Evolutionary conservation across 2,797 vertebrate species (phyloP).

Genomic region (Xiphorhynchus erythropygius): DNA sequence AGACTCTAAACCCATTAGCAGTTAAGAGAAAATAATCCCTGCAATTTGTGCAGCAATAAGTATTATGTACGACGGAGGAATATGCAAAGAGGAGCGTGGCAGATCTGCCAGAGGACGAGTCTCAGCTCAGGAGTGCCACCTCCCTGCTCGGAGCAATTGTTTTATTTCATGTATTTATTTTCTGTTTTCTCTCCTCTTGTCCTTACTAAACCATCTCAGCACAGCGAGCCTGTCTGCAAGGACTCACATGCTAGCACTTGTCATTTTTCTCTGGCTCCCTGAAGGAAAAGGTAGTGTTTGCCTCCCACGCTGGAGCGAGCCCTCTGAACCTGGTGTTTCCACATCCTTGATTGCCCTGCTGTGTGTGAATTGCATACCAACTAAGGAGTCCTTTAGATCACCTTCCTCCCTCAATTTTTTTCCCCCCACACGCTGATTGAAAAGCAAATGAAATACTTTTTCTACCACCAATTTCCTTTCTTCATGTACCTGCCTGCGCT

Average conservation of each 20-base stretch:
- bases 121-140: conserved; percentile 69
- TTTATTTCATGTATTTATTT: background rate
- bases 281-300: background rate
- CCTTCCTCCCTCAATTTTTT: background rate
- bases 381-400: conserved; percentile 31
- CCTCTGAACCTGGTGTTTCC: background rate
- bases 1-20: conserved; percentile 52
- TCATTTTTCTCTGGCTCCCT: background rate
- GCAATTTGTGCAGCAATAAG: conserved; percentile 48
- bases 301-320: background rate
- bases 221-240: background rate
- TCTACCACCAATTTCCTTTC: background rate
- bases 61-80: background rate
- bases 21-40: conserved; percentile 65
- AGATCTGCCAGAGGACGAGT: background rate
- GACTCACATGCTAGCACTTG: background rate
- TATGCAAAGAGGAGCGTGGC: background rate
- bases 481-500: background rate
- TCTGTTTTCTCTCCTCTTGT: accelerated
- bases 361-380: background rate
- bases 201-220: background rate
- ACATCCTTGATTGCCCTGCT: background rate
- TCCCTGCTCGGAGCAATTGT: conserved; percentile 33
- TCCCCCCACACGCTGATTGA: background rate
- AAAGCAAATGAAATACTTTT: conserved; percentile 32